Evolutionary conservation across 2,113 vertebrate genomes (phyloP), one percentile per base, ranked within the genome.

Genomic region (Microcebus griseorufus): DNA sequence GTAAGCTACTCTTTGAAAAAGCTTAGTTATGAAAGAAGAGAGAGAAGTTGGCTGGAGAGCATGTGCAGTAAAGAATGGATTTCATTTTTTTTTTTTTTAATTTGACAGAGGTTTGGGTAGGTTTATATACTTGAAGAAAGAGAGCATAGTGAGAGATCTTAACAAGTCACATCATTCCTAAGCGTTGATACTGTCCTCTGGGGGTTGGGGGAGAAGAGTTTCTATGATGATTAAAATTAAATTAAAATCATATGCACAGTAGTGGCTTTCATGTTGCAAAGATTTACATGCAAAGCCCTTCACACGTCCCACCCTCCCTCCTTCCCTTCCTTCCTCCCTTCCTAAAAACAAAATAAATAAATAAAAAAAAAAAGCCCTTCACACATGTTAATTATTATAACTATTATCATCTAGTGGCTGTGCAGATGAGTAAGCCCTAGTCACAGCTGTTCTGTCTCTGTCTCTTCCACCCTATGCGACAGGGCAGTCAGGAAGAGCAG

Each of bases 391-490:
- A 39, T 85, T 55, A 58, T 92, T 80, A 39, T 53, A 64, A 27
- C 64, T 75, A 1, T 85, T 7, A 11, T 10, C 32, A 48, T 72
- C 60, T 67, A 27, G 14, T 79, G 27, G 92, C 81, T 86, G 58
- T 42, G 6, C 85, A 53, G 78, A 88, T 88, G 96, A 94, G 87
- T 93, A 86, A 96, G 48, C 39, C 29, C 51, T 70, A 13, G 80
- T 86, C 79, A 88, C 95, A 95, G 96, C 94, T 90, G 37, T 48
- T 93, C 75, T 51, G 29, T 70, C 70, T 94, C 73, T 27, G 58
- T 79, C 39, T 92, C 42, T 84, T 89, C 58, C 20, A 6, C 69
- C 18, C 58, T 25, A 0, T 11, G 1, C 23, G 88, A 70, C 12
- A 42, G 39, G 65, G 22, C 72, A 73, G 29, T 78, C 64, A 95